Base-by-base conservation (phyloP, 1,140 invertebrate genomes). In the Calephelis nemesis region DNA sequence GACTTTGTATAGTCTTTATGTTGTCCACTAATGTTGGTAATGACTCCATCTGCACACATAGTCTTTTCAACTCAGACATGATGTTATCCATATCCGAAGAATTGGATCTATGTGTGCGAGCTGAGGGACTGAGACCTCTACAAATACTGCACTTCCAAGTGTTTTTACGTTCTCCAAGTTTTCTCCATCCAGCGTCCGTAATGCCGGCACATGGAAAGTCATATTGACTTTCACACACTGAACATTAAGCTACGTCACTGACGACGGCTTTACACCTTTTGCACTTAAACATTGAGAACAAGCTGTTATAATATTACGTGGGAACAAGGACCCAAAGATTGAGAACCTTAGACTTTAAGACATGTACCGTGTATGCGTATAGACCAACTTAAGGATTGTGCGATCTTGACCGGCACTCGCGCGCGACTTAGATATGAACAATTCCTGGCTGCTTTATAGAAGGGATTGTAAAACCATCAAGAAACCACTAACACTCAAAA, bases 31-130 rank as follows among this genome's bases (percentile, higher is more conserved):
- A 19, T 0, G 13, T 52, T 52, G 50, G 50, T 15, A 52, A 9
- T 19, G 50, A 8, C n/a, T 52, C 49, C 49, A 52, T 52, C 49
- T 52, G 50, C 50, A n/a, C 50, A 52, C 13, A 52, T 50, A 50
- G 13, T 7, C 50, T n/a, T 19, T 15, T 52, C 50, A 52, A 52
- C 50, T 50, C 48, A 6, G 48, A 50, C 48, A 50, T 50, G 12
- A n/a, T 50, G 13, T 50, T 50, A 7, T 50, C 12, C 6, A 50
- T 7, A 50, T 50, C 48, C 9, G 48, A 13, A 2, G 48, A 13
- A 1, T 12, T 50, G 13, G 48, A 12, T 9, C 8, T 50, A 9
- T 2, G 12, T 13, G 12, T 6, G 13, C 48, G 6, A 50, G 48
- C 8, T 12, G 12, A 4, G n/a, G 48, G 48, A 13, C 48, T 50